Percentiles rank a stretch among this genome's conserved stretches.
Evolutionary conservation across 2,113 vertebrate species (phyloP).

Genomic region (Rattus norvegicus): GRCr8 NC_086036.1:27601501-27602000

Average conservation of each 20-base stretch:
- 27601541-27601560: background rate
- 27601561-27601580: background rate
- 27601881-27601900: background rate
- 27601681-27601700: background rate
- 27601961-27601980: conserved; percentile 17
- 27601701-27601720: background rate
- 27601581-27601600: background rate
- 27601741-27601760: background rate
- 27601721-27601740: background rate
- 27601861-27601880: background rate
- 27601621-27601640: background rate
- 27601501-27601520: background rate
- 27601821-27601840: background rate
- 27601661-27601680: background rate
- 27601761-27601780: background rate
- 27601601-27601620: background rate
- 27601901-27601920: conserved; percentile 56
- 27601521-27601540: background rate
- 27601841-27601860: background rate
- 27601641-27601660: background rate
- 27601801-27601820: background rate
- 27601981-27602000: background rate
- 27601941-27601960: background rate
- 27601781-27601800: conserved; percentile 5
- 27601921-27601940: conserved; percentile 36